Evolutionary conservation across 2,888 invertebrate genomes (phyloP).

Genomic region (Eurytoma californica): DNA sequence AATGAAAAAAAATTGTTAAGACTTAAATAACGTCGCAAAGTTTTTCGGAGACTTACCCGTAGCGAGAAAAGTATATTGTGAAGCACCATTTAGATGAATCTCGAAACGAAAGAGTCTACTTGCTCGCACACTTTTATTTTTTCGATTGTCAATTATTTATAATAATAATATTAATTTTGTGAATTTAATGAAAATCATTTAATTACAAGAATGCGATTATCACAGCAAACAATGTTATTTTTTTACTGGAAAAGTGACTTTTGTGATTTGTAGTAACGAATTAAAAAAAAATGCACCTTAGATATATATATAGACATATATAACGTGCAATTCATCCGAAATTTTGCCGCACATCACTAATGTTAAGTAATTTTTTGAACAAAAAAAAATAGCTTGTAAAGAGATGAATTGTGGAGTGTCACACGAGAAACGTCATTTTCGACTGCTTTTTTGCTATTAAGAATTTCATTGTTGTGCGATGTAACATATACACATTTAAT

Average conservation of each 20-base stretch:
- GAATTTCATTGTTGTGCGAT: conserved; percentile 55
- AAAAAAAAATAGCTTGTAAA: conserved; percentile 44
- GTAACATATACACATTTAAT: conserved; percentile 26
- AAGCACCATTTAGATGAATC: conserved; percentile 22
- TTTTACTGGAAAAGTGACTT: conserved; percentile 18
- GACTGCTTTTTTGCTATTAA: conserved; percentile 56
- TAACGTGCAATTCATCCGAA: conserved; percentile 42
- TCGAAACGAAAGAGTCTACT: conserved; percentile 18
- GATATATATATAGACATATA: conserved; percentile 14
- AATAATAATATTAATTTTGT: background rate
- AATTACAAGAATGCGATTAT: background rate
- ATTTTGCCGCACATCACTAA: conserved; percentile 50
- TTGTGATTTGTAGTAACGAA: conserved; percentile 5
- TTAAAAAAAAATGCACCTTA: conserved; percentile 36
- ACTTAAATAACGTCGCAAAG: conserved; percentile 10
- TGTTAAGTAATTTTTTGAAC: conserved; percentile 44
- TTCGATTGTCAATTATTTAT: background rate
- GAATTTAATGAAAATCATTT: background rate
- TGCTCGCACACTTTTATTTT: background rate
- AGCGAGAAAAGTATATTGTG: conserved; percentile 19
- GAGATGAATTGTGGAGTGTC: conserved; percentile 11
- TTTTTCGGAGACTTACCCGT: conserved; percentile 12
- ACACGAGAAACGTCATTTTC: conserved; percentile 40
- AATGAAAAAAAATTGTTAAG: conserved; percentile 29
- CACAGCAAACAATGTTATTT: background rate